These are phyloP conservation scores for Sebastes iracundus DNA, from an alignment of 2,797 vertebrate species.

Conservation along the genomic window DNA sequence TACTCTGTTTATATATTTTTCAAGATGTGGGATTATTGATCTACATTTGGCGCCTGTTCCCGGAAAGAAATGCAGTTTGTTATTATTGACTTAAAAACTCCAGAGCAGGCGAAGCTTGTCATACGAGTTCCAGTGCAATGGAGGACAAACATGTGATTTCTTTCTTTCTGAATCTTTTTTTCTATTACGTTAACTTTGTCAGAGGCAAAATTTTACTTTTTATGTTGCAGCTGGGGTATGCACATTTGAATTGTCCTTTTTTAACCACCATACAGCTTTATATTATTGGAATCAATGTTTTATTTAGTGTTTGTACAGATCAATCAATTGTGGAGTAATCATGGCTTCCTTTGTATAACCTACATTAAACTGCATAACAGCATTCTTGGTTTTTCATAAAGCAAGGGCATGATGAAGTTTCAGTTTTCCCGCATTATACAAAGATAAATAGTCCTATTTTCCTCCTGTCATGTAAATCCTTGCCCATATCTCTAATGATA, in stretches of 20 bases:
- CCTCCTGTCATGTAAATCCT: background rate
- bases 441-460: background rate
- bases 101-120: slow-evolving; percentile 45
- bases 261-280: background rate
- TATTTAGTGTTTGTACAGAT: background rate
- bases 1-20: background rate
- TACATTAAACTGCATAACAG: background rate
- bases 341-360: background rate
- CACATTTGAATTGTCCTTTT: background rate
- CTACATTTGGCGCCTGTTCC: background rate
- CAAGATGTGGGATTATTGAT: background rate
- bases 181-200: background rate
- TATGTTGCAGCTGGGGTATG: background rate
- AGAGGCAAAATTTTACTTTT: background rate
- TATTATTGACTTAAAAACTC: background rate
- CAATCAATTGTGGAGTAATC: background rate
- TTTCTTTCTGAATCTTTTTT: background rate
- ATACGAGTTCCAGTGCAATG: slow-evolving; percentile 52
- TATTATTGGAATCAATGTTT: background rate
- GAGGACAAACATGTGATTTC: background rate
- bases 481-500: background rate
- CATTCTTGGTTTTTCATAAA: background rate
- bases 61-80: background rate
- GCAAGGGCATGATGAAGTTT: no score
- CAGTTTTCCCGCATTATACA: background rate